phyloP scores from a whole-genome alignment of 2,797 vertebrate species.

The Alca torda region DNA sequence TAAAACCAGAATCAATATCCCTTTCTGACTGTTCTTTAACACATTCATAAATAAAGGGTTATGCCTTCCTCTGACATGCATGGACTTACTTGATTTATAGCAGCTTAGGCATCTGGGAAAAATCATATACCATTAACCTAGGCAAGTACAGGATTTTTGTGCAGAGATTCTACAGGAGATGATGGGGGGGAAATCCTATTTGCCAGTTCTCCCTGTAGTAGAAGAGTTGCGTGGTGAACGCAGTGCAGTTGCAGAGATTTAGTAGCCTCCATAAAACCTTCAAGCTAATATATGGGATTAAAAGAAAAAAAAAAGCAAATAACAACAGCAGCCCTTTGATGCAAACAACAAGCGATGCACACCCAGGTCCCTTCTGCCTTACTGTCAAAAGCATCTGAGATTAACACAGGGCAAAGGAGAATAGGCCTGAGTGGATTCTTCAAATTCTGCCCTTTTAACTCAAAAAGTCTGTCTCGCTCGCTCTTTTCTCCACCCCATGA shows the following conservation, averaged over 20 bases:
- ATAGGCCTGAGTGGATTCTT: not conserved
- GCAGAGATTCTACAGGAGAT: not conserved
- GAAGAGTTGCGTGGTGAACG: not conserved
- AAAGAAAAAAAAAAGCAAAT: not conserved
- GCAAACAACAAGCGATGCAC: not conserved
- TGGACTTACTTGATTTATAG: constrained; percentile 6
- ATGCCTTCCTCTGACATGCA: not conserved
- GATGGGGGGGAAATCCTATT: not conserved
- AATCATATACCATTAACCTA: not conserved
- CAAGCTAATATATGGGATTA: not conserved
- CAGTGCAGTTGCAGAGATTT: not conserved
- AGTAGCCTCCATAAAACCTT: not conserved
- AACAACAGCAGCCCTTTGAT: not conserved
- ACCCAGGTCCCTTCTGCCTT: not conserved
- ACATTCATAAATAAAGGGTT: constrained; percentile 16
- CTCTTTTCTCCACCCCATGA: not conserved
- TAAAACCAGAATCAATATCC: constrained; percentile 20
- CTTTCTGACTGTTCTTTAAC: not conserved
- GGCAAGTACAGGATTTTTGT: not conserved
- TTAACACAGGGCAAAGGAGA: not conserved
- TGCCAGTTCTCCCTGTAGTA: not conserved
- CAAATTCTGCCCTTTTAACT: not conserved
- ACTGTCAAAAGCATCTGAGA: not conserved
- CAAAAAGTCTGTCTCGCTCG: not conserved
- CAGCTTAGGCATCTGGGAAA: not conserved